Base-by-base conservation (phyloP, 2,888 invertebrate species). In the Isoperla grammatica region DNA sequence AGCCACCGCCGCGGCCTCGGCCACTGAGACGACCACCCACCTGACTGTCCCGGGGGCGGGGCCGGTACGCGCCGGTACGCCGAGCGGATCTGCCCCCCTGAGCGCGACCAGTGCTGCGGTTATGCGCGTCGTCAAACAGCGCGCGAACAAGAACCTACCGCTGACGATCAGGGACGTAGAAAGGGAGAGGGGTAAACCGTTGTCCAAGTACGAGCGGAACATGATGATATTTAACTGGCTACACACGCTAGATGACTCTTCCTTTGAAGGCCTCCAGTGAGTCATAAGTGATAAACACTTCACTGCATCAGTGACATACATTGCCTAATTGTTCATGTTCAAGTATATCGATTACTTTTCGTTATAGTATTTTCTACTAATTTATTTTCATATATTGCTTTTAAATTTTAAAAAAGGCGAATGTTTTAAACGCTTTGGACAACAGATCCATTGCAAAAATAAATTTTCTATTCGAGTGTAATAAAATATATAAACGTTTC, bases 181-280 rank as follows among this genome's bases (percentile, higher is more conserved):
- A 68, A 77, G 89, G 56, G 90, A 91, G 70, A 78, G 90, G 1
- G 90, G 91, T 0, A 86, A 89, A 61, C 90, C 91, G 0, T 78
- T 92, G 11, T 88, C 89, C n/a, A 90, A 90, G 69, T 91, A 90
- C 75, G 91, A 92, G 70, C 76, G 92, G n/a, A 94, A 95, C 74
- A 90, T 94, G 86, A 92, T 93, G 88, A 94, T 94, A 60, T 94
- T 94, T 76, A 93, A 93, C 75, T 95, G 94, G 94, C 79, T 95
- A 1, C 91, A 93, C 72, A 90, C 90, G 1, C 79, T 94, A 17
- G 90, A 91, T 71, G 90, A 91, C 66, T 81, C 83, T 0, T 81
- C 81, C 35, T 78, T 76, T 64, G 81, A 80, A 56, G 65, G 64
- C 23, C 56, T 67, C 22, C 65, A 64, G 57, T 65, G 61, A 62